These are phyloP conservation scores for Xestobium rufovillosum DNA, from an alignment of 2,888 invertebrate species.

Conservation along the genomic window DNA sequence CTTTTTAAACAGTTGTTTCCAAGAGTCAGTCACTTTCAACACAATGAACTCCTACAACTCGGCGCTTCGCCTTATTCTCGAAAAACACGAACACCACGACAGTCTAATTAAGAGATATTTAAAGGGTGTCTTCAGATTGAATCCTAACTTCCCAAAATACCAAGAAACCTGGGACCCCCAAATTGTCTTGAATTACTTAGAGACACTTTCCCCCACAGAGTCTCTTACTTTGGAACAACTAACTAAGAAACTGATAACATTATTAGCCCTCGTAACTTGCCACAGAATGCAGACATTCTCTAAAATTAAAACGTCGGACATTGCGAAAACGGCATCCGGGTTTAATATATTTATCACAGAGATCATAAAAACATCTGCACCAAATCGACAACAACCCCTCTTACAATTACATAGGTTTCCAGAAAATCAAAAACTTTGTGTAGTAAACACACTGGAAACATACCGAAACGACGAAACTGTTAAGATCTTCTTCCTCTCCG, in stretches of 20 bases:
- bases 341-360: conserved; percentile 4
- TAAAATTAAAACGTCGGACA: conserved; percentile 20
- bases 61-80: too few species aligned
- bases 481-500: too few species aligned
- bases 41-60: too few species aligned
- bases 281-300: conserved; percentile 21
- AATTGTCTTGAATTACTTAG: conserved; percentile 16
- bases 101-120: conserved; percentile 26
- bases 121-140: conserved; percentile 22
- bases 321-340: conserved; percentile 7
- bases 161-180: conserved; percentile 28
- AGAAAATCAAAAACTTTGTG: too few species aligned
- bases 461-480: too few species aligned
- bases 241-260: conserved; percentile 22
- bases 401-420: too few species aligned
- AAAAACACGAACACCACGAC: too few species aligned
- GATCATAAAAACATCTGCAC: conserved; percentile 13
- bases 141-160: conserved; percentile 24
- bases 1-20: too few species aligned
- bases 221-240: conserved; percentile 16
- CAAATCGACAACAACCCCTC: too few species aligned
- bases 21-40: too few species aligned
- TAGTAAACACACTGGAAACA: too few species aligned
- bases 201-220: conserved; percentile 7
- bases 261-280: conserved; percentile 22